Base-by-base conservation (phyloP, 2,888 invertebrate genomes). In the Drosophila meridionalis region DNA sequence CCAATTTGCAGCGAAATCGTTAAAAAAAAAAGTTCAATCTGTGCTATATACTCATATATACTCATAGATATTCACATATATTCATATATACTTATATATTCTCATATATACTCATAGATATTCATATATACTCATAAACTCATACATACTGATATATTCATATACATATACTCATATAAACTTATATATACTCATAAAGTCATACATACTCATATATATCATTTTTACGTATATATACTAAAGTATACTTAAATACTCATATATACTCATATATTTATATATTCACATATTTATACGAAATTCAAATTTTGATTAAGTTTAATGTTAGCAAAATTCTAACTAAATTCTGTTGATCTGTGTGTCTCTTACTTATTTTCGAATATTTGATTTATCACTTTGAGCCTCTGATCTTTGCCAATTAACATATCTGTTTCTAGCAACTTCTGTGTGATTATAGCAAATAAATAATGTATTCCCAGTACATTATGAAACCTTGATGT, bases 351-450 rank as follows among this genome's bases (percentile, higher is more conserved):
- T 52, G 5, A 20, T 7, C 6, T 52, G 52, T 26, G 20, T 34
- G 20, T 52, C 11, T 6, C 32, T 2, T n/a, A 6, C 9, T 26
- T 34, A 52, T 55, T 36, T 55, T 55, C 14, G 20, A 32, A 55
- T 55, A 38, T 55, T 36, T 55, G 1, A 12, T 9, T 53, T 55
- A 12, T 26, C 42, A 57, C 12, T 40, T 56, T 42, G 11, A 57
- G n/a, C 56, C 32, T n/a, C 30, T 42, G 56, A 42, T 57, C 32
- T 57, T 12, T 56, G 20, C 12, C 32, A 57, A 42, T 42, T 57
- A 20, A 7, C 20, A 9, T 20, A 42, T 30, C 32, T 3, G n/a
- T 30, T 12, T 30, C 2, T 42, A 56, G 42, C 30, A 20, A 12
- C 20, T 12, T 32, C n/a, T 12, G 42, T 20, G 9, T 56, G 56